These are phyloP conservation scores for Lepidiolamprologus cunningtoni DNA, from an alignment of 2,113 vertebrate species.

Conservation along the genomic window DNA sequence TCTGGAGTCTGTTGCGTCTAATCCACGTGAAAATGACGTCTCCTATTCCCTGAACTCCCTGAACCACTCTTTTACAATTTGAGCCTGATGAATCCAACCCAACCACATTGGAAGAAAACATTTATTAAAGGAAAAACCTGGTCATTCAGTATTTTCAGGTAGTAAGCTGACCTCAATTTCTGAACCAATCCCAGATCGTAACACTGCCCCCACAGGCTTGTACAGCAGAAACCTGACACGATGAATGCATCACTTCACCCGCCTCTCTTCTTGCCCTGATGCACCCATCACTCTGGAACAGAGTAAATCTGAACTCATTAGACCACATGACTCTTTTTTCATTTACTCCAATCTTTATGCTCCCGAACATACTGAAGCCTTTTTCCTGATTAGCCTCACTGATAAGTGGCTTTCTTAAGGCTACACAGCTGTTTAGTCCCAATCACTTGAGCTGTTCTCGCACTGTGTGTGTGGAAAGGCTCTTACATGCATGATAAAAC, in stretches of 20 bases:
- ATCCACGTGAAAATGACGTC: not conserved
- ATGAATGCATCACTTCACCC: not conserved
- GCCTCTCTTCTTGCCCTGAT: not conserved
- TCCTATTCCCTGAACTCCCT: not conserved
- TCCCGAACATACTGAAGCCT: not conserved
- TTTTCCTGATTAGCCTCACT: not conserved
- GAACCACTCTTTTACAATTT: not conserved
- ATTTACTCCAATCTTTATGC: not conserved
- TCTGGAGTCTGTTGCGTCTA: not conserved
- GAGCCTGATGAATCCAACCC: not conserved
- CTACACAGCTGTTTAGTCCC: not conserved
- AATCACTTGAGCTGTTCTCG: not conserved
- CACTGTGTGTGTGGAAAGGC: not conserved
- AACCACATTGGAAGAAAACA: not conserved
- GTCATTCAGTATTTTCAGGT: not conserved
- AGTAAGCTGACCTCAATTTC: not conserved
- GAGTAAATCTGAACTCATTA: not conserved
- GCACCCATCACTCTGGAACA: not conserved
- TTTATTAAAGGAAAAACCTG: not conserved
- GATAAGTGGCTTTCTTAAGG: not conserved
- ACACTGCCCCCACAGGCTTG: not conserved
- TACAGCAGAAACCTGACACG: not conserved
- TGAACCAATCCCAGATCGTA: not conserved
- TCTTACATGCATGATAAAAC: not conserved
- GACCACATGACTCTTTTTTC: not conserved